A percentile compares a stretch with the other conserved stretches of the same genome.
phyloP scores from a whole-genome alignment of 2,797 vertebrate species.

The Mormyrus hasselquistii region DNA sequence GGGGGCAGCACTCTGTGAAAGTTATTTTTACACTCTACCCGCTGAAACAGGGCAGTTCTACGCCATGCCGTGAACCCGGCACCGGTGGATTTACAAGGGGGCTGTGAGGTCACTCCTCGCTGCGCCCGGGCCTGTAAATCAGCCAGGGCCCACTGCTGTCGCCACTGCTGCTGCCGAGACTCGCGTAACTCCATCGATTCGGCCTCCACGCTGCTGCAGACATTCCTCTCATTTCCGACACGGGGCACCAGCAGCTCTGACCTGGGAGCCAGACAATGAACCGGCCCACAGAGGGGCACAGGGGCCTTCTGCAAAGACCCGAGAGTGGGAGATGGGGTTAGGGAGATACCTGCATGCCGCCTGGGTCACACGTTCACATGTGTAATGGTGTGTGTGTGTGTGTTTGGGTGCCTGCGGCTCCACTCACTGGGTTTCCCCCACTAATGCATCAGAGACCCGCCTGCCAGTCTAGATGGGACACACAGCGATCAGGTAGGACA shows the following conservation, averaged over 20 bases:
- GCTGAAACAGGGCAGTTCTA: constrained; percentile 37
- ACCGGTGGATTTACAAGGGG: constrained; percentile 52
- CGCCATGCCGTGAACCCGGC: constrained; percentile 37
- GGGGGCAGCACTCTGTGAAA: constrained; percentile 31
- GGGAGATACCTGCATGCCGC: neutral
- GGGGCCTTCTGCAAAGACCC: neutral
- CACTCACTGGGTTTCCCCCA: constrained; percentile 22
- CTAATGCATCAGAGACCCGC: constrained; percentile 3
- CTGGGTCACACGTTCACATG: neutral
- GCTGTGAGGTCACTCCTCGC: constrained; percentile 52
- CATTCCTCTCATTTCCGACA: constrained; percentile 20
- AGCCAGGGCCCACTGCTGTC: constrained; percentile 11
- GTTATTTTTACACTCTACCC: constrained; percentile 46
- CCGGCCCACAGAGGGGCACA: neutral
- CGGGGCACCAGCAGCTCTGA: neutral
- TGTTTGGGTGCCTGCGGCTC: neutral
- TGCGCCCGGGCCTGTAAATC: constrained; percentile 52
- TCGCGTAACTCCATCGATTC: constrained; percentile 52
- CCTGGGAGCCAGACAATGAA: neutral
- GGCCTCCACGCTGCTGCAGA: constrained; percentile 9
- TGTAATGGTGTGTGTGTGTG: constrained; percentile 8
- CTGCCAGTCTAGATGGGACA: neutral
- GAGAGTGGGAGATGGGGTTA: neutral
- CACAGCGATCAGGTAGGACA: neutral
- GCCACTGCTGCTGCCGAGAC: constrained; percentile 37